Evolutionary conservation across 2,888 invertebrate genomes (phyloP).

Genomic region (Erebia aethiops): DNA sequence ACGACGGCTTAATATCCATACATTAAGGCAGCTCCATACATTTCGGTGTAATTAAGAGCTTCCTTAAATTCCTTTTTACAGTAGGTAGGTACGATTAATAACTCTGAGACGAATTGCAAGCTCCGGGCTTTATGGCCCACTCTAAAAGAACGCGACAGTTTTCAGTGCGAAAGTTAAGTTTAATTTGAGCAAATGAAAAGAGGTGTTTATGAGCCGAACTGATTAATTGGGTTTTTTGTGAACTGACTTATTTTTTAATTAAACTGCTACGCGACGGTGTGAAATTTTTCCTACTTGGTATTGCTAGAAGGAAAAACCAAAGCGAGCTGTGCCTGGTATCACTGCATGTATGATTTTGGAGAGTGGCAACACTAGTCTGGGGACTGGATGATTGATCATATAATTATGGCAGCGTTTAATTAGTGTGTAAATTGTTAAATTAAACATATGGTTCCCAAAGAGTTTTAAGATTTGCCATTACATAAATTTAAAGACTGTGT

Average conservation of each 20-base stretch:
- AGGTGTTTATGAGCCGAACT: slow-evolving; percentile 14
- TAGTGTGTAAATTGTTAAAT: too few species aligned
- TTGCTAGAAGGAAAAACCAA: too few species aligned
- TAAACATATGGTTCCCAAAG: too few species aligned
- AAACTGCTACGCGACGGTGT: neutral
- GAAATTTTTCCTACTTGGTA: neutral
- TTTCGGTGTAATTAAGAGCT: neutral
- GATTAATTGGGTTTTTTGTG: slow-evolving; percentile 10
- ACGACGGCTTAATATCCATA: too few species aligned
- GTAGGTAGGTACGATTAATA: slow-evolving; percentile 10
- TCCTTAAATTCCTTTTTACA: neutral
- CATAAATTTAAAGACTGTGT: too few species aligned
- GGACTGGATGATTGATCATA: too few species aligned
- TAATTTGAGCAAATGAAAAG: slow-evolving; percentile 25
- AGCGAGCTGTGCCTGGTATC: too few species aligned
- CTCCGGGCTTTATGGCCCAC: slow-evolving; percentile 11
- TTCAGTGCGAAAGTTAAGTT: slow-evolving; percentile 12
- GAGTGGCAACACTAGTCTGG: too few species aligned
- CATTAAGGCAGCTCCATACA: neutral
- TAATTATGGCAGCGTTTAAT: too few species aligned
- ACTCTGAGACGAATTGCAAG: slow-evolving; percentile 5
- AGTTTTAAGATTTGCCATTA: too few species aligned
- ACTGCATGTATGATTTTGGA: too few species aligned
- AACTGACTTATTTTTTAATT: slow-evolving; percentile 14
- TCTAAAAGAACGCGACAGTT: slow-evolving; percentile 16